Conservation (phyloP, 1,140 invertebrate species). For the Drosophila asahinai region DNA sequence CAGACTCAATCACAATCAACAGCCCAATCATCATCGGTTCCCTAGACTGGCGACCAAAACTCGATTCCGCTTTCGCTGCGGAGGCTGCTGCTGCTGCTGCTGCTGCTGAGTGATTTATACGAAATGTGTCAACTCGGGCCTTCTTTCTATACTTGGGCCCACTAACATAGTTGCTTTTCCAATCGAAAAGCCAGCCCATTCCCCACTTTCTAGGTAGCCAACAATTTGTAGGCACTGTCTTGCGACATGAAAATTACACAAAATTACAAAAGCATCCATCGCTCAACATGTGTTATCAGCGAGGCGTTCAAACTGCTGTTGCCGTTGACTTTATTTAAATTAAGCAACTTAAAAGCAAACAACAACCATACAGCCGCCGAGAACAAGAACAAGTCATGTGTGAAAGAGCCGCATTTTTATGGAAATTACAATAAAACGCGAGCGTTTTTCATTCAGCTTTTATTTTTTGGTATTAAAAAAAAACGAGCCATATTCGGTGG, state of each 20-base stretch:
- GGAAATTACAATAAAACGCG: constrained; percentile 71
- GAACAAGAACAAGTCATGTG: constrained; percentile 28
- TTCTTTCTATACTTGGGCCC: constrained; percentile 24
- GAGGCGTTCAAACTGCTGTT: constrained; percentile 51
- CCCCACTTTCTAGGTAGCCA: constrained; percentile 44
- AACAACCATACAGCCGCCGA: constrained; percentile 8
- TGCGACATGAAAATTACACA: constrained; percentile 50
- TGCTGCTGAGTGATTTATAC: constrained; percentile 66
- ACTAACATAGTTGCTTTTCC: constrained; percentile 46
- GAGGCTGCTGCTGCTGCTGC: constrained; percentile 23
- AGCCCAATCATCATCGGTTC: constrained; percentile 46
- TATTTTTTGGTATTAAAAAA: constrained; percentile 48
- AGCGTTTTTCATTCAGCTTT: constrained; percentile 35
- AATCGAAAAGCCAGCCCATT: constrained; percentile 60
- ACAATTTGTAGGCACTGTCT: constrained; percentile 51
- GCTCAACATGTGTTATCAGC: constrained; percentile 65
- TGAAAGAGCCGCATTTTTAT: constrained; percentile 68
- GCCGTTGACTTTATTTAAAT: constrained; percentile 73
- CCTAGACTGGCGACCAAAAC: constrained; percentile 35
- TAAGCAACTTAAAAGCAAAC: constrained; percentile 67
- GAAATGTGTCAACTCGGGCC: constrained; percentile 59
- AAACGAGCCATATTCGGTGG: constrained; percentile 27
- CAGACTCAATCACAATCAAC: constrained; percentile 61
- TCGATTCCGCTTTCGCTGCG: constrained; percentile 54
- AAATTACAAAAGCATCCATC: constrained; percentile 58